These are phyloP conservation scores for Lepidothrix coronata DNA, from an alignment of 2,113 vertebrate species.

Conservation along the genomic window DNA sequence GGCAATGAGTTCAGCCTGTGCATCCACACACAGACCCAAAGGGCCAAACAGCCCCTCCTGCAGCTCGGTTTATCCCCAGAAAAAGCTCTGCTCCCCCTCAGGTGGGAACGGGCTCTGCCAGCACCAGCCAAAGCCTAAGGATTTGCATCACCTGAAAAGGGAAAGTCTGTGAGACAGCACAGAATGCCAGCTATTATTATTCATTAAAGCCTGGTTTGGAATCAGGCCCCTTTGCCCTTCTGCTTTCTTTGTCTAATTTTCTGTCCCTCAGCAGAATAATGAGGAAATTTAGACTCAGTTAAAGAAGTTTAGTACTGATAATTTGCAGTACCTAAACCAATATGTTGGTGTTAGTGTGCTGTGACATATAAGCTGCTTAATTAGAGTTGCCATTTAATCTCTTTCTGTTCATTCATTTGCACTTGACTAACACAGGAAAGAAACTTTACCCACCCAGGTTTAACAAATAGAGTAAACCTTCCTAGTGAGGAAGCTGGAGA, in stretches of 20 bases:
- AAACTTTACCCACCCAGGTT: background rate
- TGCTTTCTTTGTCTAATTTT: background rate
- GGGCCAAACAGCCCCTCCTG: background rate
- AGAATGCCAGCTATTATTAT: background rate
- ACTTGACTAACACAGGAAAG: slow-evolving; percentile 18
- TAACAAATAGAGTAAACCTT: background rate
- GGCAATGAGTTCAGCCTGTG: background rate
- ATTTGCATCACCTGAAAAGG: background rate
- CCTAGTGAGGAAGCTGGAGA: background rate
- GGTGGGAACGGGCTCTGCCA: background rate
- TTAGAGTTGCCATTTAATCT: slow-evolving; percentile 63
- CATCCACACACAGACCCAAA: background rate
- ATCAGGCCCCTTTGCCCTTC: background rate
- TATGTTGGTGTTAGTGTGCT: slow-evolving; percentile 11
- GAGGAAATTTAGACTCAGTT: slow-evolving; percentile 26
- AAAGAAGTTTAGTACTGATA: slow-evolving; percentile 3
- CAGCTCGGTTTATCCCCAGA: rapidly evolving
- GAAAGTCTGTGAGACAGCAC: background rate
- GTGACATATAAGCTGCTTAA: slow-evolving; percentile 52
- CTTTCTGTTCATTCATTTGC: slow-evolving; percentile 53
- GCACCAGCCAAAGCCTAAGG: background rate
- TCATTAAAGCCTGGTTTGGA: background rate
- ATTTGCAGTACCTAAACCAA: slow-evolving; percentile 53
- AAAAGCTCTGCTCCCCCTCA: background rate
- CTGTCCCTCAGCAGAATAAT: background rate